Conservation (phyloP, 2,113 vertebrate genomes). For the Ptychochromis oligacanthus region DNA sequence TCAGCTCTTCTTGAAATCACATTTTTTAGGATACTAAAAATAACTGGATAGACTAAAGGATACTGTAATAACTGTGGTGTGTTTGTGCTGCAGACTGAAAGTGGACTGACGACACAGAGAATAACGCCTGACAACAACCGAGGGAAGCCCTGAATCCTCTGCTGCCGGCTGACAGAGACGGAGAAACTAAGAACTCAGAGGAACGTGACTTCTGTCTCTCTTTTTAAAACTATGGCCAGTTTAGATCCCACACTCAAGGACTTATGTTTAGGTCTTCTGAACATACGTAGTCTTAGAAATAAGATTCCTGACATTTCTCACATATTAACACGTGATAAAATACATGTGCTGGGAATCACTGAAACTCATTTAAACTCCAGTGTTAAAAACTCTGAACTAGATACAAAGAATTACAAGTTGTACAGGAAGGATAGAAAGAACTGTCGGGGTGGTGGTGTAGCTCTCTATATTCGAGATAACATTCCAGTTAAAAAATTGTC, state of each 20-base stretch:
- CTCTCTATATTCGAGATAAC: neutral
- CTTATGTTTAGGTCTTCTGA: neutral
- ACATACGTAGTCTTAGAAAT: rapidly evolving
- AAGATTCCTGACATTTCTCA: rapidly evolving
- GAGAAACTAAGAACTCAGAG: neutral
- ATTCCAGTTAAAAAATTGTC: neutral
- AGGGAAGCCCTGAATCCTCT: no score
- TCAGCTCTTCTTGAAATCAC: no score
- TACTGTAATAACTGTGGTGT: neutral
- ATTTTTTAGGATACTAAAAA: no score
- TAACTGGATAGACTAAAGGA: no score
- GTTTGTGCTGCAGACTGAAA: neutral
- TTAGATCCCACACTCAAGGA: rapidly evolving
- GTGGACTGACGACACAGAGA: neutral
- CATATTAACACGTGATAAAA: rapidly evolving
- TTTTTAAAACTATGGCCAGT: neutral
- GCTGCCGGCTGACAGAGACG: no score
- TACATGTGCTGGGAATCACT: neutral
- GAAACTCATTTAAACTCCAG: neutral
- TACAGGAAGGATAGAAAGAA: neutral
- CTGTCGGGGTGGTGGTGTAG: neutral
- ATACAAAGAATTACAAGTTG: neutral
- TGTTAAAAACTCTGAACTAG: rapidly evolving
- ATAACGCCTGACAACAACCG: rapidly evolving
- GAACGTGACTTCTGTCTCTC: neutral